Evolutionary conservation across 1,140 invertebrate genomes (phyloP).

Genomic region (Anoplolepis gracilipes): DNA sequence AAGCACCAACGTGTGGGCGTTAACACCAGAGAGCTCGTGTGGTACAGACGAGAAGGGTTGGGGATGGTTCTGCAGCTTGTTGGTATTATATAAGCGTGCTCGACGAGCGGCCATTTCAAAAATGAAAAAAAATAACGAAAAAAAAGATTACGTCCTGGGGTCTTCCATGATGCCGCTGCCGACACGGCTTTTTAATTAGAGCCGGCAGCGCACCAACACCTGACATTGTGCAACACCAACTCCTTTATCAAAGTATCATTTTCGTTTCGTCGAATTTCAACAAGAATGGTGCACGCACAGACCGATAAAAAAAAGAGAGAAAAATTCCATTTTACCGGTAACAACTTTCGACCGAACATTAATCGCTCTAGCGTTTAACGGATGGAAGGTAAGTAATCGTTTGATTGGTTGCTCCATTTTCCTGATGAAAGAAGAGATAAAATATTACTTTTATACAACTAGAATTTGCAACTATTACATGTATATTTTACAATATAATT

Average conservation of each 20-base stretch:
- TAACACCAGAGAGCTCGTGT: constrained; percentile 75
- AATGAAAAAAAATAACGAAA: constrained; percentile 79
- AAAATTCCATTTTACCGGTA: constrained; percentile 48
- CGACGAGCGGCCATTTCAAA: constrained; percentile 84
- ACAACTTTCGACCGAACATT: constrained; percentile 36
- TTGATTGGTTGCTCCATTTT: constrained; percentile 57
- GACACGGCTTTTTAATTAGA: constrained; percentile 86
- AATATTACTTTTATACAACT: constrained; percentile 46
- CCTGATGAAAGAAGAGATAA: constrained; percentile 48
- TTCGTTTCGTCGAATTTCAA: constrained; percentile 82
- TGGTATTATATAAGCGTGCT: constrained; percentile 83
- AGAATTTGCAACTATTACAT: neutral
- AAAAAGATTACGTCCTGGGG: constrained; percentile 76
- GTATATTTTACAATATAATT: constrained; percentile 10
- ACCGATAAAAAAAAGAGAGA: constrained; percentile 22
- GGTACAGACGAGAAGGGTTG: constrained; percentile 71
- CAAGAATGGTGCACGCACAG: constrained; percentile 63
- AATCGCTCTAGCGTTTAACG: constrained; percentile 53
- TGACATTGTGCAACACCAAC: constrained; percentile 81
- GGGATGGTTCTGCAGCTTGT: constrained; percentile 63
- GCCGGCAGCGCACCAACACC: constrained; percentile 81
- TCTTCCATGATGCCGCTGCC: constrained; percentile 81
- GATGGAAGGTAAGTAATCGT: constrained; percentile 58
- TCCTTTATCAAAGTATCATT: constrained; percentile 85
- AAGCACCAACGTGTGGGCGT: constrained; percentile 79